Evolutionary conservation across 2,797 vertebrate species (phyloP), one percentile per base, ranked within the genome.

Genomic region (Sebastes matsubarae): DNA sequence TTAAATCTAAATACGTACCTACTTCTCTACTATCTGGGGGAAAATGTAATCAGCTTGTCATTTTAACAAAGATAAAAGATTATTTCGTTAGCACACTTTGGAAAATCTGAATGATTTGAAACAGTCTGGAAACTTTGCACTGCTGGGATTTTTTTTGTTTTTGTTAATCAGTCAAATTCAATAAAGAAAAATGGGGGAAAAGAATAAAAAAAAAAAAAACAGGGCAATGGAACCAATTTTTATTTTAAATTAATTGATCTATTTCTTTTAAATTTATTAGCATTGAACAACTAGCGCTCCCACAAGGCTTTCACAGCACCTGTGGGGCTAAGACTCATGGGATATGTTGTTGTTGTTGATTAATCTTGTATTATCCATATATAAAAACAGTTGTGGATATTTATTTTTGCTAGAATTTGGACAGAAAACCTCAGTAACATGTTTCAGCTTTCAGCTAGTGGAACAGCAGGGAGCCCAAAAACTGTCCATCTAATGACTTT

Each of bases 401-500:
- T 46, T 34, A 34, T 9, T 16, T 7, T 6, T 18, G 18, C 59
- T 22, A 8, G 12, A 16, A 18, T n/a, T 20, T n/a, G 2, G 29
- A 14, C 29, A 42, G 8, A 42, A 50, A 38, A 9, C 25, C 2
- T 2, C 4, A 52, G 58, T 18, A 8, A n/a, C 9, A 22, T n/a
- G 2, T 70, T 24, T 50, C 5, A 3, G 34, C 8, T 4, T 66
- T 68, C n/a, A n/a, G 25, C 16, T 13, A 13, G 69, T 34, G 65
- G 58, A 73, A 16, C 71, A 75, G 60, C 74, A n/a, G 42, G 8
- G 6, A 3, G n/a, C 32, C 32, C 16, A 12, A n/a, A 54, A 50
- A 4, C 42, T 7, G 61, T 46, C 32, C 24, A 3, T 75, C 16
- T 8, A 34, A 2, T 6, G 10, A 75, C 86, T 88, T 88, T 87